phyloP scores from a whole-genome alignment of 2,797 vertebrate species.

The Helostoma temminkii region DNA sequence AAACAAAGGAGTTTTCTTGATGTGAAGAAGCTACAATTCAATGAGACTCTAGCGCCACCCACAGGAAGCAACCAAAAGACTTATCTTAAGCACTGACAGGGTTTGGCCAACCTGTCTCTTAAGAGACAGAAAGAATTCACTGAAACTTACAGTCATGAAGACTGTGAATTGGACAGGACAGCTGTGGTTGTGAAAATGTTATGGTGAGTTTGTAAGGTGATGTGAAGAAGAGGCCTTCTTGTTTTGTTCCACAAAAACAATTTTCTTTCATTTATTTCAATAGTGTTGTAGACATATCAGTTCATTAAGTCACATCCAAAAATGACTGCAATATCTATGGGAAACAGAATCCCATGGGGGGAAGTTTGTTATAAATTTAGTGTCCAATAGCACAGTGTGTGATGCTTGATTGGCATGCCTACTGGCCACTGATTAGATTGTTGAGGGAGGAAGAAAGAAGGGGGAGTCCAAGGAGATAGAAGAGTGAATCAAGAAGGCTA shows the following conservation, averaged over 20 bases:
- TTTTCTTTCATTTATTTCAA: background rate
- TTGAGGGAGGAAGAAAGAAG: conserved; percentile 53
- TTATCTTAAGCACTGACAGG: background rate
- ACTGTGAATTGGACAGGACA: conserved; percentile 20
- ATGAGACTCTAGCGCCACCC: conserved; percentile 50
- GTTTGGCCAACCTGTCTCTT: conserved; percentile 26
- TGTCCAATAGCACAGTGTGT: conserved; percentile 89
- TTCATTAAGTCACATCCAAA: conserved; percentile 38
- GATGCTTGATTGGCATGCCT: conserved; percentile 85
- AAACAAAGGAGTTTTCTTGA: conserved; percentile 39
- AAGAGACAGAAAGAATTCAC: conserved; percentile 15
- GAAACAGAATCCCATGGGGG: conserved; percentile 83
- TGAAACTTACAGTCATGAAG: conserved; percentile 27
- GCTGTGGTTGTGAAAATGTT: background rate
- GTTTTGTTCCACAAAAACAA: background rate
- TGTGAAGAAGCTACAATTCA: conserved; percentile 4
- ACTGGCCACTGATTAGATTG: conserved; percentile 84
- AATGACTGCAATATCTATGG: conserved; percentile 50
- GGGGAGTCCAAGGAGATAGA: conserved; percentile 36
- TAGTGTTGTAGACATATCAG: background rate
- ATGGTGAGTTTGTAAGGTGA: background rate
- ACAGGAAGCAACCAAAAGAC: conserved; percentile 23
- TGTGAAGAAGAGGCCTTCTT: background rate
- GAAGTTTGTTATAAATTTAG: conserved; percentile 91
- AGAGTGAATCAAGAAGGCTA: conserved; percentile 39